Base-by-base conservation (phyloP, 35 echinoderm and acorn worm species). In the Apostichopus californicus region DNA sequence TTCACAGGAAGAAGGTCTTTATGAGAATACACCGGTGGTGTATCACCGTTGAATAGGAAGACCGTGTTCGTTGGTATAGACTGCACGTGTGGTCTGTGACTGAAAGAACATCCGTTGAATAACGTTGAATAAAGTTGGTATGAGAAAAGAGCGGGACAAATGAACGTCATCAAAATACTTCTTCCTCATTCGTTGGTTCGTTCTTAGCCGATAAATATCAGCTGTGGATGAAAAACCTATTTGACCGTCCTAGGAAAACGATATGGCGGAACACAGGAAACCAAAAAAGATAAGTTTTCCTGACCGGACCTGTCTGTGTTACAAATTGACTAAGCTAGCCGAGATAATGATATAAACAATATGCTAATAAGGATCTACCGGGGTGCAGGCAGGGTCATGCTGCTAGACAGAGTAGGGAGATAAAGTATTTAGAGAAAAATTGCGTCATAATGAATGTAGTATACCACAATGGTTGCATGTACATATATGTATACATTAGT, bases 261-360 rank as follows among this genome's bases (percentile, higher is more conserved):
- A 7, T 20, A 22, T 18, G 71, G 71, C 71, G 71, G 71, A 75
- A 59, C 53, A 55, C 81, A 59, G 81, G 81, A 85, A 85, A 85
- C 81, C 81, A 59, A 85, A 85, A 58, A 25, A 85, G 20, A 61
- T 56, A 23, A 59, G 71, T 59, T 85, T 85, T 85, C 81, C 81
- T 85, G 81, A 18, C 81, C 81, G 81, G 81, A 85, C 17, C 52
- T 59, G 81, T 85, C 81, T 85, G 81, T 6, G 81, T 59, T 85
- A 58, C 81, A 85, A 14, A n/a, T 85, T 18, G 80, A 55, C 25
- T 83, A 34, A 56, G 55, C 80, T 59, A 59, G 23, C 5, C 81
- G 20, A 85, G 81, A 83, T 83, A 85, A 85, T 85, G 55, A 85
- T 58, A 59, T 58, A 57, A 58, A 54, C 81, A 85, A 85, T 58